Base-by-base conservation (phyloP, 2,888 invertebrate species). In the Hyppa rectilinea region DNA sequence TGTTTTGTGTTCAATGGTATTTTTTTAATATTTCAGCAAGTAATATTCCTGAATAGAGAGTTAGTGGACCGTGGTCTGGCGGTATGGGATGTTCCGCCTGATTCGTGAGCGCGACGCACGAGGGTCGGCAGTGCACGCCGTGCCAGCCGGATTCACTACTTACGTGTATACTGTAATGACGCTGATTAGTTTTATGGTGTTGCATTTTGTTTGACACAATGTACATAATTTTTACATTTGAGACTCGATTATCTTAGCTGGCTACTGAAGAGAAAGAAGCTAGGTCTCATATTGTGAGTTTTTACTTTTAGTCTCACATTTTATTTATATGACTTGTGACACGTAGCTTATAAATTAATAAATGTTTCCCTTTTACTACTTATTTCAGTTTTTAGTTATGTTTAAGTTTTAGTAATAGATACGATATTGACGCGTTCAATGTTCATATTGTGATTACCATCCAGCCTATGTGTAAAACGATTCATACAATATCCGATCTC, bases 41-140 rank as follows among this genome's bases (percentile, higher is more conserved):
- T 98, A 86, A 97, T 98, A 95, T 98, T 98, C 93, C 97, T 99
- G 86, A 99, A 99, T 93, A 97, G 98, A 89, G 98, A 98, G 95
- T 96, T 99, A 88, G 98, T 98, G 86, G 97, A 97, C 86, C 97
- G 97, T 92, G 98, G 98, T 67, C 97, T 97, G 88, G 99, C 98
- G 63, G 97, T 97, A 89, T 98, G 98, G 97, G 96, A 95, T 78
- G 92, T 97, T 78, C 95, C 96, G 67, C 84, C 90, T 7, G 96
- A 96, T 86, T 94, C 95, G 91, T 95, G 95, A 95, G 89, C 87
- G 66, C 81, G 68, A 72, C 64, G 61, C 73, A 52, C 49, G 55
- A 36, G 55, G 62, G 70, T 76, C 56, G 68, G 78, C 74, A 43
- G 55, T 50, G 80, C 68, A 56, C 71, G 50, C 56, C 74, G 64